phyloP scores from a whole-genome alignment of 2,888 invertebrate species.

The Mimumesa dahlbomi region DNA sequence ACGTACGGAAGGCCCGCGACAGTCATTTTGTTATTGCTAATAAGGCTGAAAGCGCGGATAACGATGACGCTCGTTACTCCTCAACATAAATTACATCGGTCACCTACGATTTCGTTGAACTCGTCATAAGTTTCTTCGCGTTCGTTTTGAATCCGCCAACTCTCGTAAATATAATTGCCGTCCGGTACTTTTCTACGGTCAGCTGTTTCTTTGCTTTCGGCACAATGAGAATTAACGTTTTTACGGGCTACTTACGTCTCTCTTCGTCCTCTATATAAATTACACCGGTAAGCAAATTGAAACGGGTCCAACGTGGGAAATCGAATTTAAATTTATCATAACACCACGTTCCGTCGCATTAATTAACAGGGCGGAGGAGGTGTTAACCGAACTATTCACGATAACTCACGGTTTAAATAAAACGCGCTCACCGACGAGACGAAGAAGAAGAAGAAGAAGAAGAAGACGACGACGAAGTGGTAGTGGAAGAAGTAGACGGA shows the following conservation, averaged over 20 bases:
- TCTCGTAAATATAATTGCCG: conserved; percentile 16
- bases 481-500: conserved; percentile 39
- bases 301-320: too few species aligned
- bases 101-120: neutral
- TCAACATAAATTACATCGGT: conserved; percentile 24
- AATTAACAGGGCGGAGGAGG: neutral
- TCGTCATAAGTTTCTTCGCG: neutral
- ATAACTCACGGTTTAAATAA: conserved; percentile 41
- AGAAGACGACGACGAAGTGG: conserved; percentile 33
- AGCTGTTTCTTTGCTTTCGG: neutral
- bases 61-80: conserved; percentile 34
- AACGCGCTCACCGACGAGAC: conserved; percentile 35
- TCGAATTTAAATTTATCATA: too few species aligned
- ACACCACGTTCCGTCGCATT: neutral
- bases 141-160: conserved; percentile 2
- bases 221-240: neutral
- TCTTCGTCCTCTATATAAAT: too few species aligned
- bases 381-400: too few species aligned
- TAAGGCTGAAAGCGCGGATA: conserved; percentile 37
- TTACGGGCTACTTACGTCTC: too few species aligned
- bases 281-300: too few species aligned
- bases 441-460: conserved; percentile 21
- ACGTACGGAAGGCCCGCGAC: conserved; percentile 6
- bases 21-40: conserved; percentile 39
- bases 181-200: neutral